phyloP scores from a whole-genome alignment of 2,113 vertebrate species.

The Myrmophylax atrothorax region DNA sequence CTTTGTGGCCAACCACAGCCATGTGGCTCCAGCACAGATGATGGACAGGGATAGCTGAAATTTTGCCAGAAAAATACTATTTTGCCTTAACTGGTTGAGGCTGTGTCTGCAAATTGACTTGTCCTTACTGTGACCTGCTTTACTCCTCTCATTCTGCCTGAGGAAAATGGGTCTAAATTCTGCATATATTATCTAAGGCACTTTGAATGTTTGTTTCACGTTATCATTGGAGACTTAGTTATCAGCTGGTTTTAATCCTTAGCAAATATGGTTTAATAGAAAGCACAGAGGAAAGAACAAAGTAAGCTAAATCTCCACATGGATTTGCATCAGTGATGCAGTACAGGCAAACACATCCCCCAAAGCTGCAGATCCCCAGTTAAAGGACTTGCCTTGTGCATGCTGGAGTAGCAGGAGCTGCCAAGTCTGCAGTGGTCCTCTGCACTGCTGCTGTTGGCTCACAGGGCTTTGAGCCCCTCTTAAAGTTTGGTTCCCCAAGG shows the following conservation, averaged over 20 bases:
- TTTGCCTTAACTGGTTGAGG: background rate
- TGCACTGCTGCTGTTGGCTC: background rate
- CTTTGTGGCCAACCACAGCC: background rate
- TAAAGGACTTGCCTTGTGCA: background rate
- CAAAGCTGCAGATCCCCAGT: background rate
- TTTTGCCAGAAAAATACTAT: background rate
- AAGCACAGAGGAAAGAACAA: background rate
- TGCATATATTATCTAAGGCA: background rate
- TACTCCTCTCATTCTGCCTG: background rate
- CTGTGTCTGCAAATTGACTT: background rate
- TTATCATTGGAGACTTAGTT: background rate
- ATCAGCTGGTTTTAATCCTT: background rate
- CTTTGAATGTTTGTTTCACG: background rate
- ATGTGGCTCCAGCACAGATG: background rate
- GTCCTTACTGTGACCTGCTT: background rate
- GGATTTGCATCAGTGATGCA: background rate
- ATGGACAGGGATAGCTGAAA: background rate
- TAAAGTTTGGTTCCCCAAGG: background rate
- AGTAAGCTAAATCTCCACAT: background rate
- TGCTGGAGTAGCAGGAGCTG: background rate
- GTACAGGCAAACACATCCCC: background rate
- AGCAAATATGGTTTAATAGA: slow-evolving; percentile 7
- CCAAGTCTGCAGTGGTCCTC: background rate
- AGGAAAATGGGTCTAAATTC: background rate
- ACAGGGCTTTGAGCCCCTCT: background rate